These are phyloP conservation scores for Luperina testacea DNA, from an alignment of 2,888 invertebrate genomes.

Conservation along the genomic window DNA sequence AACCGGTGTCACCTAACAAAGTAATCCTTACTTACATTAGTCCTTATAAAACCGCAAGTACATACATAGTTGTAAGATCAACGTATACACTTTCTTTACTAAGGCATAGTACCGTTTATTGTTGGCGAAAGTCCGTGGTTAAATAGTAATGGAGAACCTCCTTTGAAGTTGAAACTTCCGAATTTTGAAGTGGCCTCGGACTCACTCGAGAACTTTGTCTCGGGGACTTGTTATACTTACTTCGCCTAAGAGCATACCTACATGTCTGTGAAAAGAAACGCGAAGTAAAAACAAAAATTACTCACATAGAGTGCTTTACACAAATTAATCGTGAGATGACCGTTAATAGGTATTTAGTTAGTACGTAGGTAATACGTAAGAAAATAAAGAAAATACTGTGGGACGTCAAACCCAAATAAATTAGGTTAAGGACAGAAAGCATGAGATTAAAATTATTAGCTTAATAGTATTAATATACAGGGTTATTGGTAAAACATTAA, in stretches of 20 bases:
- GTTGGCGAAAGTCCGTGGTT: constrained; percentile 56
- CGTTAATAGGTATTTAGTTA: not conserved
- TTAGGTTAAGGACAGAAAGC: not conserved
- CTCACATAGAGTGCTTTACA: not conserved
- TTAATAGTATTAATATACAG: not conserved
- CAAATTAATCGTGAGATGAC: not conserved
- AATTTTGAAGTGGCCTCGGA: constrained; percentile 69
- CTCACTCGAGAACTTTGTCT: constrained; percentile 61
- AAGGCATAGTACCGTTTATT: constrained; percentile 42
- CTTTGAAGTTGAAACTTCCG: constrained; percentile 68
- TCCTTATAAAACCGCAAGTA: constrained; percentile 31
- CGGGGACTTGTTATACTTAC: constrained; percentile 49
- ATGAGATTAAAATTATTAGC: not conserved
- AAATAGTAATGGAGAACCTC: constrained; percentile 68
- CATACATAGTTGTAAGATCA: constrained; percentile 42
- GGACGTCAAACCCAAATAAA: not conserved
- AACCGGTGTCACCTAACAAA: constrained; percentile 28
- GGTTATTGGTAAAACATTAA: no score
- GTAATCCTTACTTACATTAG: constrained; percentile 13
- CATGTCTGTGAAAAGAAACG: not conserved
- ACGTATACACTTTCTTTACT: constrained; percentile 46
- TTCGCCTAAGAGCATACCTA: constrained; percentile 18
- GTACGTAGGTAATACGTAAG: not conserved
- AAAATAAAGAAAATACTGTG: not conserved
- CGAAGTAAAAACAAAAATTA: not conserved